Evolutionary conservation across 2,888 invertebrate species (phyloP), one percentile per base, ranked within the genome.

Genomic region (Acleris cristana): DNA sequence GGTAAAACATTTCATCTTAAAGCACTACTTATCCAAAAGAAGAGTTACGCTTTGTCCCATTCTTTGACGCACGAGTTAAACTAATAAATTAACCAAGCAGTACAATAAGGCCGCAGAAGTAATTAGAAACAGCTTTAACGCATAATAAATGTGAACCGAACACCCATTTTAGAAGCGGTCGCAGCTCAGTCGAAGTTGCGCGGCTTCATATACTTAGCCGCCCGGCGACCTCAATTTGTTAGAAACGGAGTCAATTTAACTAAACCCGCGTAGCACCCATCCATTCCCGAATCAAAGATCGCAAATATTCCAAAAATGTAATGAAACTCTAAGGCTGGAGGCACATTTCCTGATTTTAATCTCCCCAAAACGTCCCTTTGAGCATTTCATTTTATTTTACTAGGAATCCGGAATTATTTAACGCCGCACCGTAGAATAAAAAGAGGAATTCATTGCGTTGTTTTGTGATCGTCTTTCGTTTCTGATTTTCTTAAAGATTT

Each of bases 281-380:
- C 51, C 56, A 56, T 61, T 66, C 66, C 61, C 45, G 45, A 66
- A 66, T 66, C 66, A 66, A 65, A 61, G 65, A 65, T 65, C 65
- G 51, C 66, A 61, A 66, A 62, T 66, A 61, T 66, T 57, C 61
- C 66, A 66, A 66, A 66, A 66, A 62, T 61, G 61, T 66, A 57
- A 66, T 62, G 14, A 52, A 34, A n/a, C 56, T 51, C 26, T 55
- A n/a, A 48, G 57, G 57, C 57, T 26, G 23, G 18, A 21, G 21
- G 56, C 44, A 56, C 12, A 61, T 56, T 66, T 52, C 56, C 45
- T 12, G 34, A 10, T 51, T 65, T 51, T 51, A 44, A 51, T 51
- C 44, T 44, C 14, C 34, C 12, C 10, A 12, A 26, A 12, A 51
- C 19, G 16, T 8, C 7, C 23, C 12, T 14, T 16, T 53, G 12